Evolutionary conservation across 2,797 vertebrate species (phyloP).

Genomic region (Takifugu ocellatus): DNA sequence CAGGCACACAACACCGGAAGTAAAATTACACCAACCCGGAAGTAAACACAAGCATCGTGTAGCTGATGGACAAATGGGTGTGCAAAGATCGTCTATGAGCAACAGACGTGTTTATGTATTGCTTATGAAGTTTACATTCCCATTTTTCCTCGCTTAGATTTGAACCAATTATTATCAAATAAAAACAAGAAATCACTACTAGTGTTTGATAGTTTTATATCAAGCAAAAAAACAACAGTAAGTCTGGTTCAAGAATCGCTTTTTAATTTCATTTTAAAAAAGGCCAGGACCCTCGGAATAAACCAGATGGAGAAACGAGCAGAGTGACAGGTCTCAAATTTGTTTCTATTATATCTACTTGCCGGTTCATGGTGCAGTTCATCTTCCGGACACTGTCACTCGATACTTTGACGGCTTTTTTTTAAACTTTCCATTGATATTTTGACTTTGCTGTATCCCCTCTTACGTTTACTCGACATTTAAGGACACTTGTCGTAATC

Average conservation of each 20-base stretch:
- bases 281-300: too few relatives aligned
- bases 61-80: neutral
- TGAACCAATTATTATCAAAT: too few relatives aligned
- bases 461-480: too few relatives aligned
- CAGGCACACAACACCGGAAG: constrained; percentile 71
- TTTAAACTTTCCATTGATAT: constrained; percentile 8
- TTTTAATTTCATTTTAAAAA: too few relatives aligned
- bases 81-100: constrained; percentile 43
- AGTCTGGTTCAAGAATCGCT: too few relatives aligned
- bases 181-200: too few relatives aligned
- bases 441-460: too few relatives aligned
- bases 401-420: constrained; percentile 15
- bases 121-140: neutral
- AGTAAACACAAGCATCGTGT: constrained; percentile 56
- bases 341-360: neutral
- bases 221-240: too few relatives aligned
- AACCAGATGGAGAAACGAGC: neutral
- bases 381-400: too few relatives aligned
- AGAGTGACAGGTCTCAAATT: constrained; percentile 17
- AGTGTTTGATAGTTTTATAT: too few relatives aligned
- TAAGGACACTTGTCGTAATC: too few relatives aligned
- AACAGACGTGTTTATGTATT: neutral
- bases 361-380: constrained; percentile 7
- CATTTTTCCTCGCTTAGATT: too few relatives aligned
- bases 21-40: constrained; percentile 43